Percentiles rank a stretch among this genome's conserved stretches.
phyloP scores from a whole-genome alignment of 2,888 invertebrate genomes.

The Lampropteryx suffumata region DNA sequence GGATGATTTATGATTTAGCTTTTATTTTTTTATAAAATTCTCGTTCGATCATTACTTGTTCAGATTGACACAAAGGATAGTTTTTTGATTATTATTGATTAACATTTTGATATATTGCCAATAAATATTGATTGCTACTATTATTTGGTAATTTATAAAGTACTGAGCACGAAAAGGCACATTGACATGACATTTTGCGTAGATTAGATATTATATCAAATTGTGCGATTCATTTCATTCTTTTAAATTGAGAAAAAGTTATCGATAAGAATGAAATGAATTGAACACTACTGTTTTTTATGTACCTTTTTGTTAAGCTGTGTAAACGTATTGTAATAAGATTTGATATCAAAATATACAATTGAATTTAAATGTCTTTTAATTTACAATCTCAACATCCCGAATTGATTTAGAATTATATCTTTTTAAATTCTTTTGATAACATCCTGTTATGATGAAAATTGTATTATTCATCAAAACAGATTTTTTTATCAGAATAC shows the following conservation, averaged over 20 bases:
- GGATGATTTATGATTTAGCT: background rate
- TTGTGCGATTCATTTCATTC: constrained; percentile 25
- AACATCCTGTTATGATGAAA: too few relatives aligned
- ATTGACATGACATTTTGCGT: constrained; percentile 42
- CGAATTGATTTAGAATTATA: too few relatives aligned
- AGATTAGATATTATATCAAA: constrained; percentile 21
- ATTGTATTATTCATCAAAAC: too few relatives aligned
- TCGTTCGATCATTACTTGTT: background rate
- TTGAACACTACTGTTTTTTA: constrained; percentile 29
- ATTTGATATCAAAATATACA: constrained; percentile 82
- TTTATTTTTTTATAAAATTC: too few relatives aligned
- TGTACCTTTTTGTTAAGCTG: constrained; percentile 63
- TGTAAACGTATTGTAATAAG: constrained; percentile 68
- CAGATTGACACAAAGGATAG: background rate
- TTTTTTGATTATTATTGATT: constrained; percentile 4
- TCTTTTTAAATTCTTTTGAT: too few relatives aligned
- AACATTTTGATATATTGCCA: constrained; percentile 12
- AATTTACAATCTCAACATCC: background rate
- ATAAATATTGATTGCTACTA: constrained; percentile 10
- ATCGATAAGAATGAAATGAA: constrained; percentile 15
- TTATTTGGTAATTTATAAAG: constrained; percentile 19
- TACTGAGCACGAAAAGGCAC: constrained; percentile 43
- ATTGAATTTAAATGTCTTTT: constrained; percentile 54
- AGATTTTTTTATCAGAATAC: too few relatives aligned
- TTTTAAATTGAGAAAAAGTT: background rate